Base-by-base conservation (phyloP, 2,113 vertebrate genomes). In the Malurus melanocephalus region DNA sequence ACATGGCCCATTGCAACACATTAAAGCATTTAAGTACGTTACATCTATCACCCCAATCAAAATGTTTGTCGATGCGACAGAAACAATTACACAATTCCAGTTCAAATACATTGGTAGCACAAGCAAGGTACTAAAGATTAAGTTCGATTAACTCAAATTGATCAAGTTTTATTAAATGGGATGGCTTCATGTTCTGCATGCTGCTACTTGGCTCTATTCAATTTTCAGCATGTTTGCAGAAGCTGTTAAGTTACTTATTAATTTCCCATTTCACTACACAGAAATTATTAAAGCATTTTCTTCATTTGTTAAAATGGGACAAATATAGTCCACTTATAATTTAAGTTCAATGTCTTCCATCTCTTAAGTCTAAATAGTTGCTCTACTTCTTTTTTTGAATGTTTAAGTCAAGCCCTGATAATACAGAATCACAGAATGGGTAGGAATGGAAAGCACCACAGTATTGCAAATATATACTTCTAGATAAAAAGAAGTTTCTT, bases 211-310 rank as follows among this genome's bases (percentile, higher is more conserved):
- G 75, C 28, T 87, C 24, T 33, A 66, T 15, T 60, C 72, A 8
- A 48, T 62, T 85, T 85, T 62, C 21, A 77, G 16, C 19, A 20
- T 30, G 30, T 66, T 85, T 77, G 60, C 45, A 86, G 35, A 78
- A 67, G 73, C 40, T 73, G 45, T 6, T 83, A 68, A 85, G 66
- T 92, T 83, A 94, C 68, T 80, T 66, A 89, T 62, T 85, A 86
- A 86, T 86, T 90, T 94, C 76, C 85, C 84, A 66, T 67, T 59
- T 79, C 6, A 86, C 33, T 18, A 59, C 19, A n/a, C 1, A 42
- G 14, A 74, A 75, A 71, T 42, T 64, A 46, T 61, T 69, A 79
- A 64, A 61, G 23, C 22, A 73, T 27, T 24, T 67, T 67, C 35
- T 74, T 38, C 5, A 16, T 65, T 74, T 73, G 38, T 77, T 85